Conservation (phyloP, 2,797 vertebrate genomes). For the Malacoctenus gilli region DNA sequence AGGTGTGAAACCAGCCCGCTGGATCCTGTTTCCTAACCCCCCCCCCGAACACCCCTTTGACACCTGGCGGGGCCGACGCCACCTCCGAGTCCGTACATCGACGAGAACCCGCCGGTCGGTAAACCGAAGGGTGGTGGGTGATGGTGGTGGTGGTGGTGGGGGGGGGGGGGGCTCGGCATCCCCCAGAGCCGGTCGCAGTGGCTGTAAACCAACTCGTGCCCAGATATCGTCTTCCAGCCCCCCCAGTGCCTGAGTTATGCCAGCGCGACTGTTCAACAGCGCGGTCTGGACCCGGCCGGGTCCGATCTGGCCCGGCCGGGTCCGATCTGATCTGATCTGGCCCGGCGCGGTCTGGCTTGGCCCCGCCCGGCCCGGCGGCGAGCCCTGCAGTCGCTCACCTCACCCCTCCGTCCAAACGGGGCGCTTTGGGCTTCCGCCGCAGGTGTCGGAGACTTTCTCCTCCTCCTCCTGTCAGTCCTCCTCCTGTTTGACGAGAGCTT, state of each 20-base stretch:
- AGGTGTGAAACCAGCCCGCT: constrained; percentile 59
- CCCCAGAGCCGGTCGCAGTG: constrained; percentile 63
- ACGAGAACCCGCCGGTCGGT: constrained; percentile 49
- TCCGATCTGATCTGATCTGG: too few relatives aligned
- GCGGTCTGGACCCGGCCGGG: constrained; percentile 24
- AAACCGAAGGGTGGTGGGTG: too few relatives aligned
- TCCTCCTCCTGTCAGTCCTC: constrained; percentile 66
- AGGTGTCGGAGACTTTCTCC: constrained; percentile 75
- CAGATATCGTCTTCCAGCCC: constrained; percentile 80
- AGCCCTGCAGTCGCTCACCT: constrained; percentile 30
- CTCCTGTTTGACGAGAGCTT: constrained; percentile 65
- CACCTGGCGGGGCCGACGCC: constrained; percentile 59
- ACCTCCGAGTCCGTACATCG: constrained; percentile 55
- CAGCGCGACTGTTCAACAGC: constrained; percentile 66
- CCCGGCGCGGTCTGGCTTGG: constrained; percentile 21
- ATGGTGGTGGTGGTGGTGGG: too few relatives aligned
- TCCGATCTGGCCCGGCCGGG: too few relatives aligned
- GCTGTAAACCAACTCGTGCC: constrained; percentile 78
- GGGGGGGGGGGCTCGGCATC: constrained; percentile 61
- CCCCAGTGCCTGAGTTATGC: constrained; percentile 76
- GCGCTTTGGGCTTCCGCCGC: constrained; percentile 62
- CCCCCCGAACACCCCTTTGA: neutral
- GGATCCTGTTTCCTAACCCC: constrained; percentile 62
- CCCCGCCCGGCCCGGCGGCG: constrained; percentile 34
- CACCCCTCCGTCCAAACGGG: constrained; percentile 38